A percentile compares a stretch with the other conserved stretches of the same genome.
Evolutionary conservation across 1,140 invertebrate species (phyloP).

Genomic region (Papilio polytes): DNA sequence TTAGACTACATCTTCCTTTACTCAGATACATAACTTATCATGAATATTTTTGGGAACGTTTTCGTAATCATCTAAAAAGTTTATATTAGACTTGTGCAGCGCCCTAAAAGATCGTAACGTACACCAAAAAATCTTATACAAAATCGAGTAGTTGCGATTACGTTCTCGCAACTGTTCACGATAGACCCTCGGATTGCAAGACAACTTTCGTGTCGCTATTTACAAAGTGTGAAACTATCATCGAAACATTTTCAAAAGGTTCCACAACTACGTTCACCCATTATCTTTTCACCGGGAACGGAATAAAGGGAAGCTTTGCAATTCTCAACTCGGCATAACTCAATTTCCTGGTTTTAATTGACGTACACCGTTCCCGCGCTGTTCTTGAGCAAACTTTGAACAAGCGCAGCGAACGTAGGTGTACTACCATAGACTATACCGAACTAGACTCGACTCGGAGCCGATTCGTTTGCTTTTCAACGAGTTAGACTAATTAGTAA

Average conservation of each 20-base stretch:
- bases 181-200: neutral
- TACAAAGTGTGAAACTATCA: constrained; percentile 7
- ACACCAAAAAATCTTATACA: too few relatives aligned
- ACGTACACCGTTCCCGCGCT: constrained; percentile 22
- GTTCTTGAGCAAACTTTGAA: constrained; percentile 31
- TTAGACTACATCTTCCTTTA: neutral
- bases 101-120: too few relatives aligned
- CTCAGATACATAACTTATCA: neutral
- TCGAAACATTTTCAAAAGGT: constrained; percentile 11
- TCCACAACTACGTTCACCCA: constrained; percentile 8
- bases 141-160: too few relatives aligned
- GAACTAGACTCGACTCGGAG: constrained; percentile 20
- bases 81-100: too few relatives aligned
- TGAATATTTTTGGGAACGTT: too few relatives aligned
- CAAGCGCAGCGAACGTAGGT: constrained; percentile 22
- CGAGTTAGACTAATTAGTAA: constrained; percentile 37
- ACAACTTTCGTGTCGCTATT: neutral
- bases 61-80: too few relatives aligned
- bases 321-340: constrained; percentile 38
- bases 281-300: constrained; percentile 11
- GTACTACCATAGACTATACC: constrained; percentile 16
- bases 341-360: constrained; percentile 42
- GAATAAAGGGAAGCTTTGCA: constrained; percentile 35
- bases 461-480: constrained; percentile 33
- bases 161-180: too few relatives aligned